Conservation (phyloP, 2,888 invertebrate species). For the Tuta absoluta region DNA sequence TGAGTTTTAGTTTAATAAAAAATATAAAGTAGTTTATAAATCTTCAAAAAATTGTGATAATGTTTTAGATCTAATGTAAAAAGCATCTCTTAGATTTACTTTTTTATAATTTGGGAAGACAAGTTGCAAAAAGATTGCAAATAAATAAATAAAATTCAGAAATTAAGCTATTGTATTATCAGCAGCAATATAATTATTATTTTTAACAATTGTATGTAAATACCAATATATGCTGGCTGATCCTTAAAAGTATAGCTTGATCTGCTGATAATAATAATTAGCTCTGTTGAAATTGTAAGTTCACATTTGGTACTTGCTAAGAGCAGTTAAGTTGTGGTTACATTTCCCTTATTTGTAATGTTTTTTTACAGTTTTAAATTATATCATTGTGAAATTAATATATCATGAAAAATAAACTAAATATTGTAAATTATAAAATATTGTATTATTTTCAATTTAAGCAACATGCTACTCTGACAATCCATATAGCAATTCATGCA, state of each 20-base stretch:
- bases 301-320: too few relatives aligned
- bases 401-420: slow-evolving; percentile 11
- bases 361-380: slow-evolving; percentile 3
- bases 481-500: neutral
- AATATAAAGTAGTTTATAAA: neutral
- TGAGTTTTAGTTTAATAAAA: neutral
- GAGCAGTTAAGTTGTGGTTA: neutral
- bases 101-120: slow-evolving; percentile 1
- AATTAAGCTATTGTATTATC: too few relatives aligned
- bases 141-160: neutral
- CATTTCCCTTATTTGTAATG: neutral
- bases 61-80: neutral
- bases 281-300: neutral
- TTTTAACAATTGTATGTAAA: too few relatives aligned
- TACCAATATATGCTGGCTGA: too few relatives aligned
- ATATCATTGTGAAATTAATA: slow-evolving; percentile 23
- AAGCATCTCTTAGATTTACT: slow-evolving; percentile 19
- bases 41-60: slow-evolving; percentile 19
- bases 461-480: neutral
- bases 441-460: slow-evolving; percentile 15
- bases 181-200: too few relatives aligned
- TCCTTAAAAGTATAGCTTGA: too few relatives aligned
- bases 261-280: too few relatives aligned
- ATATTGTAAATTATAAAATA: slow-evolving; percentile 1
- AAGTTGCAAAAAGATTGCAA: neutral